Percentiles rank a stretch among this genome's conserved stretches.
phyloP scores from a whole-genome alignment of 2,797 vertebrate species.

The Phrynocephalus vlangalii region DNA sequence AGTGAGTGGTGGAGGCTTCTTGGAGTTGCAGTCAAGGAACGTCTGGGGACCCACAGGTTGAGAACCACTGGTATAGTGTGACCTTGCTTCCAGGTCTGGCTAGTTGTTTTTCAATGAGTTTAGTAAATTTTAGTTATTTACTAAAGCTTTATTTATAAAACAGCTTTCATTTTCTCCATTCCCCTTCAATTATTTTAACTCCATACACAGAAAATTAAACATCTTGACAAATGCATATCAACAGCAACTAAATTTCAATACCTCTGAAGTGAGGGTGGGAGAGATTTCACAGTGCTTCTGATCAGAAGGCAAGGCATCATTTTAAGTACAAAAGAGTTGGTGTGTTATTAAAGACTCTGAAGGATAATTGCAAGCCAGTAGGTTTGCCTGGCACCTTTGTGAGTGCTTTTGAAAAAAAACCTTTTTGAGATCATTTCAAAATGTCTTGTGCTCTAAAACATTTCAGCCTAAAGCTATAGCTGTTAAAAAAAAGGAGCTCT shows the following conservation, averaged over 20 bases:
- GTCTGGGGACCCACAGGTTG: too few relatives aligned
- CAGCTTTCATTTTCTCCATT: too few relatives aligned
- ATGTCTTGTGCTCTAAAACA: conserved; percentile 6
- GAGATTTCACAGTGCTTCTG: background rate
- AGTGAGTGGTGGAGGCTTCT: too few relatives aligned
- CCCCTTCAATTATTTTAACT: background rate
- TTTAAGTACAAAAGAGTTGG: conserved; percentile 4
- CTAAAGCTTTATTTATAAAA: too few relatives aligned
- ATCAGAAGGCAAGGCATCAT: background rate
- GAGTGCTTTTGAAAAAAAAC: conserved; percentile 20
- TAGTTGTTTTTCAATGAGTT: too few relatives aligned
- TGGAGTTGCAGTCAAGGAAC: too few relatives aligned
- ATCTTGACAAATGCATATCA: background rate
- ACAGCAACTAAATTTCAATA: background rate
- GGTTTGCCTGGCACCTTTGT: background rate
- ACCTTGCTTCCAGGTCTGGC: too few relatives aligned
- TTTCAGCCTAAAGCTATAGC: rapidly evolving
- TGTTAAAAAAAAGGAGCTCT: background rate
- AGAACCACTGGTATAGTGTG: too few relatives aligned
- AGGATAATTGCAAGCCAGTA: background rate
- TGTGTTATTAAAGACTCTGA: background rate
- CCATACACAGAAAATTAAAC: background rate
- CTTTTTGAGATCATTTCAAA: background rate
- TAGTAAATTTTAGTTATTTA: too few relatives aligned
- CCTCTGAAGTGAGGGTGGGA: background rate